Conservation (phyloP, 2,797 vertebrate species). For the Manis crassicaudata region DNA sequence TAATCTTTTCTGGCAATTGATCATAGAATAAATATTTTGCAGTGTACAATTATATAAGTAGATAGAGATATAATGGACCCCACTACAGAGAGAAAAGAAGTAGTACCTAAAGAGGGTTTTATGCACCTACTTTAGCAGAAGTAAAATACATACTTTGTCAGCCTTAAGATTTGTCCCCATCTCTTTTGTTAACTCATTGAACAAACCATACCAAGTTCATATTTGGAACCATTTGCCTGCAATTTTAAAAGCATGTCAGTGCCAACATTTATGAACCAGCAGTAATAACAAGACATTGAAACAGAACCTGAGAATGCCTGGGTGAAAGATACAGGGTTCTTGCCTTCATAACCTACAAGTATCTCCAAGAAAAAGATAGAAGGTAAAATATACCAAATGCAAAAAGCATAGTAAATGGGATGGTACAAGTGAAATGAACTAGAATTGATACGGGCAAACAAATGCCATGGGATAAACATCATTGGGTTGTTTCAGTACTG, state of each 20-base stretch:
- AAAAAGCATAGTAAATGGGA: neutral
- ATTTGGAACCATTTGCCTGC: neutral
- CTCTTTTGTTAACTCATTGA: neutral
- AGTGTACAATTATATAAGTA: neutral
- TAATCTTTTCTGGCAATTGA: neutral
- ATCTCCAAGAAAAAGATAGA: neutral
- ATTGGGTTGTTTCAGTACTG: neutral
- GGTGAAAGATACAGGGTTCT: neutral
- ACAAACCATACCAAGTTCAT: neutral
- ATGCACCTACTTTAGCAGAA: neutral
- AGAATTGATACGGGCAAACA: neutral
- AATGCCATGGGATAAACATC: neutral
- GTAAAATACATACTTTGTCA: neutral
- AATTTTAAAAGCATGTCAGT: neutral
- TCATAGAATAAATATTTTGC: neutral
- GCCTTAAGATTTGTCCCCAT: neutral
- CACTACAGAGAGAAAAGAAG: neutral
- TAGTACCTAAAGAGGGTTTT: neutral
- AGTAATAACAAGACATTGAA: neutral
- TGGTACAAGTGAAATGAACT: neutral
- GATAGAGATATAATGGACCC: neutral
- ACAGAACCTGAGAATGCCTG: neutral
- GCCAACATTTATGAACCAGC: neutral
- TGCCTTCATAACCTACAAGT: neutral
- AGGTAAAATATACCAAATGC: neutral